A percentile compares a stretch with the other conserved stretches of the same genome.
These are phyloP conservation scores for Clarias platycephalus DNA, from an alignment of 2,797 vertebrate genomes.

Conservation along the genomic window DNA sequence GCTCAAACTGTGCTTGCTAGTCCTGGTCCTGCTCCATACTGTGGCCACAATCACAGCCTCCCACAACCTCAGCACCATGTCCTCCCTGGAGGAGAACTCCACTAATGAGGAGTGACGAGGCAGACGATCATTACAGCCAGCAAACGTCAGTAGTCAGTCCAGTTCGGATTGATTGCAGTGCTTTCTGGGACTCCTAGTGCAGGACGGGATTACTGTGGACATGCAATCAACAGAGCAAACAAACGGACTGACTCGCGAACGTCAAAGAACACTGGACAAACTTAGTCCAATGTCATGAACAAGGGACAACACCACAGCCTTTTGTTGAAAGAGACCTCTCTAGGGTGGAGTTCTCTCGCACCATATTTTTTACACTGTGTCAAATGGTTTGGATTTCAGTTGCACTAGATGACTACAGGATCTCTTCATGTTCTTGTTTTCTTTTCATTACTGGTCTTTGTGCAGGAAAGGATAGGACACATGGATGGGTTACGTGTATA, in stretches of 20 bases:
- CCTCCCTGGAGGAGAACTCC: constrained; percentile 87
- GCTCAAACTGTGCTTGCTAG: constrained; percentile 95
- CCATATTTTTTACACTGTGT: constrained; percentile 99
- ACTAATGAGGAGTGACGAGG: constrained; percentile 85
- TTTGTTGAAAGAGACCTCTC: constrained; percentile 86
- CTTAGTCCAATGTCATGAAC: constrained; percentile 72
- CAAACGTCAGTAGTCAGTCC: constrained; percentile 33
- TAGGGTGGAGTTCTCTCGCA: constrained; percentile 93
- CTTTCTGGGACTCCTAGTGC: constrained; percentile 62
- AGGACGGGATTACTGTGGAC: constrained; percentile 62
- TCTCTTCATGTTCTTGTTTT: constrained; percentile 66
- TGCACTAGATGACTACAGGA: constrained; percentile 95
- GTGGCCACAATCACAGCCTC: constrained; percentile 93
- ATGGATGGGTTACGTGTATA: constrained; percentile 54
- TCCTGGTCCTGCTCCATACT: constrained; percentile 95
- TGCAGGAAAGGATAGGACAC: constrained; percentile 65
- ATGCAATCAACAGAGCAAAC: constrained; percentile 76
- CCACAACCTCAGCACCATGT: constrained; percentile 86
- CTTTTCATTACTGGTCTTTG: constrained; percentile 68
- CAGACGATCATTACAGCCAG: constrained; percentile 55
- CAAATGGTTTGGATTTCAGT: constrained; percentile 89
- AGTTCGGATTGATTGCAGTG: constrained; percentile 54
- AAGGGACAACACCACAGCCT: constrained; percentile 83
- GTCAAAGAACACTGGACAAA: constrained; percentile 69
- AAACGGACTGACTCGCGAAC: constrained; percentile 64